Conservation (phyloP, 2,888 invertebrate genomes). For the Acleris literana region DNA sequence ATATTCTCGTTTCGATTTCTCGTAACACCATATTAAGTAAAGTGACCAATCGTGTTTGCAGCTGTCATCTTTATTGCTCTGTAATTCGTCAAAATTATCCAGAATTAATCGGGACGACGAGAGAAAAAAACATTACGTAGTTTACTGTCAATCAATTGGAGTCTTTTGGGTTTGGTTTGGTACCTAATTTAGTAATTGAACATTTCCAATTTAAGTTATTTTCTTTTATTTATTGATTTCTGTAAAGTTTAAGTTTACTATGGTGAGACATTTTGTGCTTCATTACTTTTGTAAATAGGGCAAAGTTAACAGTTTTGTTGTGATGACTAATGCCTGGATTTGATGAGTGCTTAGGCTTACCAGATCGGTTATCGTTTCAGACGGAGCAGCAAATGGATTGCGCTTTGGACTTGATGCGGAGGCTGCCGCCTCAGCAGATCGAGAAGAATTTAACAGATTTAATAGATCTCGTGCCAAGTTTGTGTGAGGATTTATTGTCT, state of each 20-base stretch:
- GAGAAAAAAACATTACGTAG: slow-evolving; percentile 30
- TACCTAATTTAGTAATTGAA: slow-evolving; percentile 38
- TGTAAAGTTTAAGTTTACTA: slow-evolving; percentile 45
- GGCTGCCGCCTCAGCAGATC: slow-evolving; percentile 99
- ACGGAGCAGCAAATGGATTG: slow-evolving; percentile 99
- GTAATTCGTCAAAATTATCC: slow-evolving; percentile 26
- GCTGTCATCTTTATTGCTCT: slow-evolving; percentile 7
- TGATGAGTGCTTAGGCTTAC: slow-evolving; percentile 45
- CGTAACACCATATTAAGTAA: not conserved
- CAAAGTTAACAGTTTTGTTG: slow-evolving; percentile 52
- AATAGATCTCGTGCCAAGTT: slow-evolving; percentile 96
- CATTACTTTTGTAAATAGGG: slow-evolving; percentile 15
- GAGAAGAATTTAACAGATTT: slow-evolving; percentile 99
- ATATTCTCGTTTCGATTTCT: slow-evolving; percentile 9
- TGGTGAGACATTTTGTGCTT: slow-evolving; percentile 51
- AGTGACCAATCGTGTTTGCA: slow-evolving; percentile 13
- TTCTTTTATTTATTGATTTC: slow-evolving; percentile 42
- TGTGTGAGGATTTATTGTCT: slow-evolving; percentile 98
- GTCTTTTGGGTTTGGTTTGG: slow-evolving; percentile 38
- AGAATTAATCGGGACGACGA: not conserved
- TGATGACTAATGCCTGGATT: slow-evolving; percentile 77
- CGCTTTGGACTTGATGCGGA: slow-evolving; percentile 98
- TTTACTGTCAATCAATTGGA: slow-evolving; percentile 38
- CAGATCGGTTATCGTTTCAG: slow-evolving; percentile 76
- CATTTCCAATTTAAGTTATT: slow-evolving; percentile 41